Conservation (phyloP, 2,888 invertebrate genomes). For the Melinopterus prodromus region DNA sequence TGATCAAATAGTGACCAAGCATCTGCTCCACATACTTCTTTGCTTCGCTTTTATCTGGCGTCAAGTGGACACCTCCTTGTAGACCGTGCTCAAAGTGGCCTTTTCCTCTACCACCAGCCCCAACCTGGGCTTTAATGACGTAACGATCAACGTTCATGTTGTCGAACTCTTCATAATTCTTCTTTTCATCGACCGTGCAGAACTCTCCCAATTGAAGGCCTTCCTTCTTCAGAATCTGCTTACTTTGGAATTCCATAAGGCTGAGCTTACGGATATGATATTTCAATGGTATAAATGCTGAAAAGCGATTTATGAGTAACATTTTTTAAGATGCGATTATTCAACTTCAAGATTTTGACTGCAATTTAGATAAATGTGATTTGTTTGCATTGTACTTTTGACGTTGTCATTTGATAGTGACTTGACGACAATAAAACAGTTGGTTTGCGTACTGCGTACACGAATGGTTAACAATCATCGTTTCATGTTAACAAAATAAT, state of each 20-base stretch:
- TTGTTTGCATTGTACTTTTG: not conserved
- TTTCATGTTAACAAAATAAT: too few relatives aligned
- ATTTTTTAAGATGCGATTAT: not conserved
- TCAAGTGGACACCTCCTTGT: slow-evolving; percentile 93
- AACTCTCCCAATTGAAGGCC: slow-evolving; percentile 90
- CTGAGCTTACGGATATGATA: slow-evolving; percentile 74
- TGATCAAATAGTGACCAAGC: slow-evolving; percentile 89
- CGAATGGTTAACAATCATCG: too few relatives aligned
- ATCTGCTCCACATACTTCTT: slow-evolving; percentile 78
- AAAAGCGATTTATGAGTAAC: not conserved
- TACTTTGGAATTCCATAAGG: slow-evolving; percentile 97
- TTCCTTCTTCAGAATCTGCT: slow-evolving; percentile 85
- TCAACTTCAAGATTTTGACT: not conserved
- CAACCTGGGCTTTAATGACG: slow-evolving; percentile 94
- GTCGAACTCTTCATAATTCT: slow-evolving; percentile 25
- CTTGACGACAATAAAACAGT: too few relatives aligned
- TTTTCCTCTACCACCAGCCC: slow-evolving; percentile 95
- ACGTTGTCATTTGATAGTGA: not conserved
- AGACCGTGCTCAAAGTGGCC: slow-evolving; percentile 93
- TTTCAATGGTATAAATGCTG: not conserved
- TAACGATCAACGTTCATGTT: slow-evolving; percentile 15
- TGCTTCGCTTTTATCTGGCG: slow-evolving; percentile 77
- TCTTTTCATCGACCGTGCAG: slow-evolving; percentile 73
- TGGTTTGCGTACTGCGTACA: too few relatives aligned
- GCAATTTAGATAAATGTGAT: not conserved